These are phyloP conservation scores for Cydia splendana DNA, from an alignment of 1,140 invertebrate species.

Conservation along the genomic window DNA sequence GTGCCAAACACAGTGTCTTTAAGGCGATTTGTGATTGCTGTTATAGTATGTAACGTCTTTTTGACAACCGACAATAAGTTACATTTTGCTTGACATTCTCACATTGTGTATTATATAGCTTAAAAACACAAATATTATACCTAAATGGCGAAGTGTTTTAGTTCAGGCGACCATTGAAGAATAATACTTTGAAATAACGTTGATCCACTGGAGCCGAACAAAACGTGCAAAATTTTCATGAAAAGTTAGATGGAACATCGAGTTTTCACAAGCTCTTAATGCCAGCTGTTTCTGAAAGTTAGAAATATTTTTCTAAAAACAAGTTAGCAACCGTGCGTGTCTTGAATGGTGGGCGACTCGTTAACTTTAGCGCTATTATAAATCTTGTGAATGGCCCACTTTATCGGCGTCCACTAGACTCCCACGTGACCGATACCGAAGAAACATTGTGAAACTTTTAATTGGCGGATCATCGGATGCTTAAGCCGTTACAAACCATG, in stretches of 20 bases:
- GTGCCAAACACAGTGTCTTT: too few species aligned
- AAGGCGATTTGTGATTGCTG: too few species aligned
- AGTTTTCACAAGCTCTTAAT: slow-evolving; percentile 49
- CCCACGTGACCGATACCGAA: slow-evolving; percentile 54
- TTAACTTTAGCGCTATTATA: slow-evolving; percentile 69
- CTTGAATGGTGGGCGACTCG: slow-evolving; percentile 58
- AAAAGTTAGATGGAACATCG: slow-evolving; percentile 38
- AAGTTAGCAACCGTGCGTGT: slow-evolving; percentile 65
- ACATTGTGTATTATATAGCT: too few species aligned
- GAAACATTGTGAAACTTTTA: slow-evolving; percentile 59
- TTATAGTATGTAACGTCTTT: too few species aligned
- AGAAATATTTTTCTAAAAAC: slow-evolving; percentile 65
- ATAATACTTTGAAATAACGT: slow-evolving; percentile 17
- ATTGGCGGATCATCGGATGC: slow-evolving; percentile 51
- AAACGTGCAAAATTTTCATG: slow-evolving; percentile 21
- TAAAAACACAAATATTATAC: too few species aligned
- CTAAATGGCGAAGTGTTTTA: background rate
- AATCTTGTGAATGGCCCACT: slow-evolving; percentile 63
- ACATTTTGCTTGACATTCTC: too few species aligned
- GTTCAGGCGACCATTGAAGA: slow-evolving; percentile 5
- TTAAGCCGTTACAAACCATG: slow-evolving; percentile 31
- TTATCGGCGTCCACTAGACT: slow-evolving; percentile 57
- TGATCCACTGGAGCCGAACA: slow-evolving; percentile 3
- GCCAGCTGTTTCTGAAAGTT: slow-evolving; percentile 57
- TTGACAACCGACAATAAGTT: too few species aligned